Evolutionary conservation across 2,888 invertebrate genomes (phyloP), one percentile per base, ranked within the genome.

Genomic region (Eudasyphora cyanicolor): DNA sequence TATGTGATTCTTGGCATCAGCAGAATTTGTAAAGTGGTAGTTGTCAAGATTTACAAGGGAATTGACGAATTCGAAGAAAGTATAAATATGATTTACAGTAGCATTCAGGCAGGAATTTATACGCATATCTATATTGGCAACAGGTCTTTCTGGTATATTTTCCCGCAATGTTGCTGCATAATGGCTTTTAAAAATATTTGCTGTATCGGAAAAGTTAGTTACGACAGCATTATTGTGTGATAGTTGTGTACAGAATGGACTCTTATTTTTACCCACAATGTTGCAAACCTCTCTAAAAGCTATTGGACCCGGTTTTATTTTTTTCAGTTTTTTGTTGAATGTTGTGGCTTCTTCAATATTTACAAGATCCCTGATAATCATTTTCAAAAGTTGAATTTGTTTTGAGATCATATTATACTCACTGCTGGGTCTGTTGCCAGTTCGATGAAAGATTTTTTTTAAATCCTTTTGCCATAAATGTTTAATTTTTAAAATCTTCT

Each of bases 311-410:
- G 73, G 73, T 42, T 60, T 73, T 2, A 60, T 42, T 14, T 60
- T 57, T 1, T 51, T 8, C 12, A 71, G 21, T 17, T 27, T 24
- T 17, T 51, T 24, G 19, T 71, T 51, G 21, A 71, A 71, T 49
- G 14, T 32, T 12, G 29, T 10, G 5, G 51, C 70, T 10, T 49
- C n/a, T 19, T 51, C 70, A 2, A 51, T n/a, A 57, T 77, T n/a
- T n/a, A n/a, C n/a, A n/a, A n/a, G n/a, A n/a, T n/a, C n/a, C n/a
- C n/a, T n/a, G n/a, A n/a, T n/a, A 5, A 77, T 14, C 32, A 32
- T 38, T 49, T 62, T 62, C 6, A 75, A 12, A 7, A 75, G 45
- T 49, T 75, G 60, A 27, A 75, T 75, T 62, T 75, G 62, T 8
- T 45, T 75, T 29, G 62, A 62, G 2, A 62, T 32, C 1, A 49